Percentiles rank a stretch among this genome's conserved stretches.
Conservation (phyloP, 2,888 invertebrate genomes). For the Litoditis marina region DNA sequence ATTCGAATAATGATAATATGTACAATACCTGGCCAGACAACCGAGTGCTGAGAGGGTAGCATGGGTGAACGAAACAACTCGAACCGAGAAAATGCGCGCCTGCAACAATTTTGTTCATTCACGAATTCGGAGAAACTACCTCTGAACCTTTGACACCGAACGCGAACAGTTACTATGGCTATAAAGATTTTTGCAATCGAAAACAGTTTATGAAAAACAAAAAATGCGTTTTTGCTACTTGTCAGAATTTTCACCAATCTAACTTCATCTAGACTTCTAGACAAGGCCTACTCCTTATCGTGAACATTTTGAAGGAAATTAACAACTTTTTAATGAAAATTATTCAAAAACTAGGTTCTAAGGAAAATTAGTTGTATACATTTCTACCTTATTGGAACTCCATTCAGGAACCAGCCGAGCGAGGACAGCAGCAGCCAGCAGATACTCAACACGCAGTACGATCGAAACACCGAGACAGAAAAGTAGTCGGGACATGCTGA, state of each 20-base stretch:
- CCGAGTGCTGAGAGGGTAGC: constrained; percentile 41
- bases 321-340: background rate
- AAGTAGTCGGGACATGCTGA: constrained; percentile 16
- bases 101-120: constrained; percentile 9
- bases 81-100: constrained; percentile 39
- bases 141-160: no score
- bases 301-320: background rate
- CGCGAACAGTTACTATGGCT: no score
- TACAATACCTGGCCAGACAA: constrained; percentile 34
- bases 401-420: constrained; percentile 28
- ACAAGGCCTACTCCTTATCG: no score
- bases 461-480: constrained; percentile 25
- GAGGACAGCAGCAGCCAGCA: constrained; percentile 25
- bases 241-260: no score
- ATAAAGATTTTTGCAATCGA: no score
- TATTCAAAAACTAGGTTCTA: background rate
- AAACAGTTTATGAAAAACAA: no score
- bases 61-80: constrained; percentile 49
- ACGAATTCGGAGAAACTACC: no score
- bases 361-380: no score
- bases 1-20: background rate
- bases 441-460: constrained; percentile 34
- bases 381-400: constrained; percentile 32
- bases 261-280: no score
- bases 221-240: no score